Base-by-base conservation (phyloP, 1,140 invertebrate species). In the Diprion similis region DNA sequence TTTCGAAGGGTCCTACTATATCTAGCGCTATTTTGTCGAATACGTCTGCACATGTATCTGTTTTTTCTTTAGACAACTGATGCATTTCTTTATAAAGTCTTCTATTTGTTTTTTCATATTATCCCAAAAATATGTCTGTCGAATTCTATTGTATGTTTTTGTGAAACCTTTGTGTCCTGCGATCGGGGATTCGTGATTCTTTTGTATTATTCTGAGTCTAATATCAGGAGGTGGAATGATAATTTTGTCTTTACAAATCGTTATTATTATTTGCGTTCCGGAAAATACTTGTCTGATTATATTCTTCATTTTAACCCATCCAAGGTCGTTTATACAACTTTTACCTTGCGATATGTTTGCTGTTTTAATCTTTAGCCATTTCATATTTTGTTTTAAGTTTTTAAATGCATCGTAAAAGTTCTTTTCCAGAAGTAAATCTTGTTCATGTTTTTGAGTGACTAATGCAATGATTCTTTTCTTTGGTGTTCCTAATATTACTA, bases 101-200 rank as follows among this genome's bases (percentile, higher is more conserved):
- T 70, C 46, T 4, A 75, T 67, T 24, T 78, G 59, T 47, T 48
- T 64, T 46, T 65, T 73, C 71, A 77, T 71, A 13, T 73, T 73
- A 47, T 68, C 65, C 78, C 77, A 79, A 77, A 37, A 37, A 37
- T 4, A 37, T 37, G 1, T 37, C 24, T 37, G 24, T 37, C 24
- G 24, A 37, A 37, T 66, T 66, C 72, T 68, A 71, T 73, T 68
- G 47, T 75, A 75, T 0, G 70, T 76, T 76, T 76, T 76, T 18
- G 66, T 72, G 1, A 75, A 71, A 11, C 79, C 79, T 69, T 67
- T 72, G 71, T 81, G 79, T n/a, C 77, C 75, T n/a, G 70, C 75
- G 10, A 72, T 66, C 19, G 76, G 48, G 0, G 67, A 69, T 48
- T 75, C 24, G 24, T 37, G 24, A 37, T 37, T 37, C 6, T 37